A percentile compares a stretch with the other conserved stretches of the same genome.
These are phyloP conservation scores for Drosophila atroscutellata DNA, from an alignment of 2,888 invertebrate genomes.

Conservation along the genomic window DNA sequence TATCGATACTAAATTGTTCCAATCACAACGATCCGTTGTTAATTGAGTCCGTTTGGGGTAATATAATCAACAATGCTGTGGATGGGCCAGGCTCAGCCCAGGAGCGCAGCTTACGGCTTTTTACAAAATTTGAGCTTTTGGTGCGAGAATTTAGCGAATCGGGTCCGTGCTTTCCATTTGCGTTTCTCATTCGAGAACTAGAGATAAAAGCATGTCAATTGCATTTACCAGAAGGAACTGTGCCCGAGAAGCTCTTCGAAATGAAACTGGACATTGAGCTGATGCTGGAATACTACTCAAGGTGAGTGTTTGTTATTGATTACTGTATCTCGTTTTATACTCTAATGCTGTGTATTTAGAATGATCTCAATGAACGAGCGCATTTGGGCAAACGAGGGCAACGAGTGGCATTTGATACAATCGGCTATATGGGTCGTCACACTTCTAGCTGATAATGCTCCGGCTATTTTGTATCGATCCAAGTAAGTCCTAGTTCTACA, in stretches of 20 bases:
- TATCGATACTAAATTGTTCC: constrained; percentile 97
- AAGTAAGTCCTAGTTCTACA: constrained; percentile 69
- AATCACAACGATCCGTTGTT: constrained; percentile 95
- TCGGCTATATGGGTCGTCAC: constrained; percentile 91
- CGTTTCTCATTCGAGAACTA: constrained; percentile 91
- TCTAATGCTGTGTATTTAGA: constrained; percentile 82
- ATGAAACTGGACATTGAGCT: constrained; percentile 92
- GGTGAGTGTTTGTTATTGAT: constrained; percentile 57
- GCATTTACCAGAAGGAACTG: constrained; percentile 89
- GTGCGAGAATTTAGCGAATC: constrained; percentile 92
- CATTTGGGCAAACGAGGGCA: constrained; percentile 93
- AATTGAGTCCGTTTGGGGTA: constrained; percentile 96
- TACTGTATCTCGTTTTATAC: background rate
- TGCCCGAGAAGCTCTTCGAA: constrained; percentile 91
- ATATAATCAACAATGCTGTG: constrained; percentile 87
- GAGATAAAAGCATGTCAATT: constrained; percentile 92
- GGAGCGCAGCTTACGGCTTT: constrained; percentile 89
- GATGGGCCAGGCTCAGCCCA: constrained; percentile 84
- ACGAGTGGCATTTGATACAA: constrained; percentile 93
- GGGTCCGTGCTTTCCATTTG: constrained; percentile 95
- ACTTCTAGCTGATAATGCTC: constrained; percentile 88
- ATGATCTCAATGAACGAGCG: constrained; percentile 93
- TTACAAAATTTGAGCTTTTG: constrained; percentile 91
- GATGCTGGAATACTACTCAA: constrained; percentile 92
- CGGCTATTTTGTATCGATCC: constrained; percentile 86